Percentiles rank a stretch among this genome's conserved stretches.
Conservation (phyloP, 2,888 invertebrate species). For the Sinodicranocentrus sp. region DNA sequence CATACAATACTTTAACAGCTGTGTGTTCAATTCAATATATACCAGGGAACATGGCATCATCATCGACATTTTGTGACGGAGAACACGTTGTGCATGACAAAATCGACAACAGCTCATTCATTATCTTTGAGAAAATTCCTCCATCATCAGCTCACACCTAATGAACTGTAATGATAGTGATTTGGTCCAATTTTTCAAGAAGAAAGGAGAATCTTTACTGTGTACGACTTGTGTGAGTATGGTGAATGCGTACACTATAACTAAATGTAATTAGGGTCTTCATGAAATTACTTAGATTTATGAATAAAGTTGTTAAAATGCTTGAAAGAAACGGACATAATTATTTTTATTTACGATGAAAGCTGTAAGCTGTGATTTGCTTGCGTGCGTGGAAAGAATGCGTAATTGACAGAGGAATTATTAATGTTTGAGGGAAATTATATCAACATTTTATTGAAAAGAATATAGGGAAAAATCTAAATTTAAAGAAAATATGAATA, state of each 20-base stretch:
- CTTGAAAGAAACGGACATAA: too few species aligned
- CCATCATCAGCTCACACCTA: slow-evolving; percentile 37
- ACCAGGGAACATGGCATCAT: neutral
- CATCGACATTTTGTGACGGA: neutral
- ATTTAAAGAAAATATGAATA: too few species aligned
- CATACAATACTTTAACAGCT: too few species aligned
- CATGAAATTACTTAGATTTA: neutral
- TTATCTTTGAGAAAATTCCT: slow-evolving; percentile 40
- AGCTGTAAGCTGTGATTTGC: neutral
- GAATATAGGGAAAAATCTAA: too few species aligned
- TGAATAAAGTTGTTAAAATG: neutral
- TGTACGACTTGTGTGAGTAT: neutral
- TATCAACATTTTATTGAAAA: neutral
- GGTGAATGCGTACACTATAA: neutral
- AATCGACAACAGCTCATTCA: slow-evolving; percentile 25
- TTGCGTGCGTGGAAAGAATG: neutral
- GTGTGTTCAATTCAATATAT: neutral
- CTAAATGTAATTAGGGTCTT: neutral
- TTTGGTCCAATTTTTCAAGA: slow-evolving; percentile 22
- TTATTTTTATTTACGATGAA: too few species aligned
- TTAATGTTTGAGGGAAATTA: slow-evolving; percentile 7
- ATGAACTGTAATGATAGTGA: slow-evolving; percentile 47
- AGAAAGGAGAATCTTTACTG: neutral
- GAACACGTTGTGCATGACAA: slow-evolving; percentile 48
- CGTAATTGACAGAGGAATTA: slow-evolving; percentile 9